Conservation (phyloP, 1,140 invertebrate species). For the Drosophila ficusphila region DNA sequence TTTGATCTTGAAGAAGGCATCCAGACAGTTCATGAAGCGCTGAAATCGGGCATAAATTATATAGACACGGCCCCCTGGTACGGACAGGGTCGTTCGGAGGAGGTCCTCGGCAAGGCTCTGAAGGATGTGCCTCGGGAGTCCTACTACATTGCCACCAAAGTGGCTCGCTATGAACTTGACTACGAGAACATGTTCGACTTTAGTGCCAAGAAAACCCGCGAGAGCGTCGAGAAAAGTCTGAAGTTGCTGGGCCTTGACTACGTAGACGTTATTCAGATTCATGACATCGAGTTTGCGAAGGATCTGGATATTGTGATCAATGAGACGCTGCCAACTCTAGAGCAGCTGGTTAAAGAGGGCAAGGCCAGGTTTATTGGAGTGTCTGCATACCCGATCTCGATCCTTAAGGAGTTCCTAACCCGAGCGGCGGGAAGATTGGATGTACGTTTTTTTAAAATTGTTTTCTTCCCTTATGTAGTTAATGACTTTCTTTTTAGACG, state of each 20-base stretch:
- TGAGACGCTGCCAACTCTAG: constrained; percentile 93
- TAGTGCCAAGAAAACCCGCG: constrained; percentile 89
- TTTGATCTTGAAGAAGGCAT: constrained; percentile 87
- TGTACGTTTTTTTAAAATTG: constrained; percentile 33
- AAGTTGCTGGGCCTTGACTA: constrained; percentile 90
- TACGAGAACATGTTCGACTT: constrained; percentile 94
- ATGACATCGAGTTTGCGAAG: constrained; percentile 96
- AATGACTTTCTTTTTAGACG: no score
- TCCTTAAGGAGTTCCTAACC: constrained; percentile 90
- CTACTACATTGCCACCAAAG: constrained; percentile 96
- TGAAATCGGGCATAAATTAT: constrained; percentile 96
- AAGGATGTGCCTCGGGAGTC: constrained; percentile 90
- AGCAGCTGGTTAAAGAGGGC: constrained; percentile 89
- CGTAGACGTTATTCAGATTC: constrained; percentile 95
- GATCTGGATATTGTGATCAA: constrained; percentile 91
- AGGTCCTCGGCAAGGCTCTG: constrained; percentile 92
- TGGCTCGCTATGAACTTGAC: constrained; percentile 92
- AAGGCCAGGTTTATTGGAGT: constrained; percentile 94
- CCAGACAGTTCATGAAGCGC: constrained; percentile 88
- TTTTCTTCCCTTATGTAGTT: no score
- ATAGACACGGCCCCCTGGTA: constrained; percentile 97
- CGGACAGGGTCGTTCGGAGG: constrained; percentile 93
- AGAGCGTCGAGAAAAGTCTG: constrained; percentile 92
- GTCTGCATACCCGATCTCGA: constrained; percentile 93
- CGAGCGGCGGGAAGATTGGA: constrained; percentile 79